These are phyloP conservation scores for Cosmopolites sordidus DNA, from an alignment of 2,888 invertebrate species.

Conservation along the genomic window DNA sequence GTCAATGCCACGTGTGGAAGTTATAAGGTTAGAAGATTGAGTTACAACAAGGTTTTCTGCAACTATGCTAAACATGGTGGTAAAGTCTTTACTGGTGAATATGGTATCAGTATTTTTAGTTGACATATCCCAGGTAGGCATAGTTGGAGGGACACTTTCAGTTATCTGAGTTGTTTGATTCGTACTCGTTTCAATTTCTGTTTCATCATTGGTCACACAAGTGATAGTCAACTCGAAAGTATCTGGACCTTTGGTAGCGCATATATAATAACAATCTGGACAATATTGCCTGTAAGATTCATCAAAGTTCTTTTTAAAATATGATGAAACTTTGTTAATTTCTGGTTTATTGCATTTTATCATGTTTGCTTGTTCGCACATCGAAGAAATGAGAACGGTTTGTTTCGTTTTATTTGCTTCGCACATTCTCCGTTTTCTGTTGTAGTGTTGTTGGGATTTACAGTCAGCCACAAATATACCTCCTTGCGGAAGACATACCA, in stretches of 20 bases:
- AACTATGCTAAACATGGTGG: too few relatives aligned
- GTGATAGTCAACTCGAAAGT: constrained; percentile 17
- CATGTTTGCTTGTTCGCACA: constrained; percentile 10
- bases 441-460: constrained; percentile 9
- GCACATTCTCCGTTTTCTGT: constrained; percentile 10
- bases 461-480: constrained; percentile 5
- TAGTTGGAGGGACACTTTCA: too few relatives aligned
- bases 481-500: constrained; percentile 1
- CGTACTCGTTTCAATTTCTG: constrained; percentile 8
- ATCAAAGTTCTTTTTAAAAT: constrained; percentile 4
- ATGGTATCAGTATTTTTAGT: too few relatives aligned
- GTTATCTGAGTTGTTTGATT: too few relatives aligned
- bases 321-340: constrained; percentile 7
- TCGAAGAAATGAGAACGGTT: constrained; percentile 12
- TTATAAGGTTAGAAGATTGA: too few relatives aligned
- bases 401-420: constrained; percentile 5
- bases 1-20: too few relatives aligned
- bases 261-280: constrained; percentile 21
- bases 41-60: too few relatives aligned
- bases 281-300: not conserved
- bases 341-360: constrained; percentile 19
- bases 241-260: constrained; percentile 9
- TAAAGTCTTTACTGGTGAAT: too few relatives aligned
- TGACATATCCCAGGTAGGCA: too few relatives aligned
- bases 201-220: not conserved